Evolutionary conservation across 2,797 vertebrate species (phyloP).

Genomic region (Mycteria americana): DNA sequence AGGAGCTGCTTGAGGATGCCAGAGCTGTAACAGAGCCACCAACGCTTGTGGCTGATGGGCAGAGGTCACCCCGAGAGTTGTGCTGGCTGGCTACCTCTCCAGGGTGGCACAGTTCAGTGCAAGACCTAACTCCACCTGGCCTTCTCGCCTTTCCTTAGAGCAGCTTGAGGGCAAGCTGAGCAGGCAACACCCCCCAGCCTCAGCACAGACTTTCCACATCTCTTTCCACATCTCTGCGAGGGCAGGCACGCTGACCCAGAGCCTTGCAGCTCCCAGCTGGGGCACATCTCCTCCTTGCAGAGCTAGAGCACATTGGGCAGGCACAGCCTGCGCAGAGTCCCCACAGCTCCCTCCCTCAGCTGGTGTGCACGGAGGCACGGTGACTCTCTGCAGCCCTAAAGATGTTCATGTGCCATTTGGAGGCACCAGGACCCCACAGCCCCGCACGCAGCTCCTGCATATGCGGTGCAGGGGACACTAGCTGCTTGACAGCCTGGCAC

Average conservation of each 20-base stretch:
- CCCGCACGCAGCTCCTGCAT: background rate
- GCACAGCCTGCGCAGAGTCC: background rate
- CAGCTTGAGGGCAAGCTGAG: background rate
- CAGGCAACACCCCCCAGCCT: background rate
- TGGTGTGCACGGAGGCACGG: accelerated
- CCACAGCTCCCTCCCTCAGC: background rate
- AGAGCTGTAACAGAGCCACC: background rate
- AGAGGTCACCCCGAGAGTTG: background rate
- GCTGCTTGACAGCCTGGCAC: background rate
- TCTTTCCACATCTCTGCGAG: background rate
- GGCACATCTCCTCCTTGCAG: background rate
- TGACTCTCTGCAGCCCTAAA: background rate
- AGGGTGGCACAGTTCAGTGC: background rate
- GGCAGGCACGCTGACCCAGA: background rate
- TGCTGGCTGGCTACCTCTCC: background rate
- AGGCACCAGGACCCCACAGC: accelerated
- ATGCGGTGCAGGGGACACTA: accelerated
- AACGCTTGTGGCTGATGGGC: background rate
- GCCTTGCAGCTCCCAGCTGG: background rate
- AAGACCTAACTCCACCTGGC: background rate
- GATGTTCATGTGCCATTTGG: background rate
- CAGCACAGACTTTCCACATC: background rate
- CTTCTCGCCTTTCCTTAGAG: background rate
- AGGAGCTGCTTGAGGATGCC: background rate
- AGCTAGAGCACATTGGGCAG: accelerated